A percentile compares a stretch with the other conserved stretches of the same genome.
phyloP scores from a whole-genome alignment of 1,140 invertebrate genomes.

The Eumeta japonica region DNA sequence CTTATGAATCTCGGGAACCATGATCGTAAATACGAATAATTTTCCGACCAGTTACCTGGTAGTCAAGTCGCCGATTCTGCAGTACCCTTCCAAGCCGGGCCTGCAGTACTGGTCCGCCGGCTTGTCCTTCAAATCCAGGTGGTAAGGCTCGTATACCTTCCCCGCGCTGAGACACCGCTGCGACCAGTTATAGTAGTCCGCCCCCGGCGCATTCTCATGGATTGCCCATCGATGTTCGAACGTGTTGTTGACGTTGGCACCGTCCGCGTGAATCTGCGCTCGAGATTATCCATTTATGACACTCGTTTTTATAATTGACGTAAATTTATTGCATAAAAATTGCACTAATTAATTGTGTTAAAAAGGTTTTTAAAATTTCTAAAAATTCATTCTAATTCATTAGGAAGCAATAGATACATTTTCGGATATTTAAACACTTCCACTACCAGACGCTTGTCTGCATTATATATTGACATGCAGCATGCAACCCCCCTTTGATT shows the following conservation, averaged over 20 bases:
- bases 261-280: slow-evolving; percentile 76
- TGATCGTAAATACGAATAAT: neutral
- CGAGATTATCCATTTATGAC: neutral
- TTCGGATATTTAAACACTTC: neutral
- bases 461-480: too few relatives aligned
- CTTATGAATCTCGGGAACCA: neutral
- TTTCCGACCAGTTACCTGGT: slow-evolving; percentile 29
- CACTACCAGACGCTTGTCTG: neutral
- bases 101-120: slow-evolving; percentile 59
- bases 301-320: neutral
- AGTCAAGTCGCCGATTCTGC: slow-evolving; percentile 67
- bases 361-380: too few relatives aligned
- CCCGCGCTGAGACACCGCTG: slow-evolving; percentile 79
- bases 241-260: slow-evolving; percentile 76
- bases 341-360: neutral
- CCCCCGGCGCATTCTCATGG: slow-evolving; percentile 57
- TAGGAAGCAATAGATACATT: too few relatives aligned
- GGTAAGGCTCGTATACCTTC: slow-evolving; percentile 77
- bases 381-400: too few relatives aligned
- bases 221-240: slow-evolving; percentile 72
- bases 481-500: neutral
- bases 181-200: slow-evolving; percentile 90
- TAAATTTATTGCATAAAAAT: too few relatives aligned
- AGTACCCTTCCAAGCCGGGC: slow-evolving; percentile 57
- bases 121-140: slow-evolving; percentile 60